Conservation (phyloP, 2,113 vertebrate species). For the Notothenia coriiceps region DNA sequence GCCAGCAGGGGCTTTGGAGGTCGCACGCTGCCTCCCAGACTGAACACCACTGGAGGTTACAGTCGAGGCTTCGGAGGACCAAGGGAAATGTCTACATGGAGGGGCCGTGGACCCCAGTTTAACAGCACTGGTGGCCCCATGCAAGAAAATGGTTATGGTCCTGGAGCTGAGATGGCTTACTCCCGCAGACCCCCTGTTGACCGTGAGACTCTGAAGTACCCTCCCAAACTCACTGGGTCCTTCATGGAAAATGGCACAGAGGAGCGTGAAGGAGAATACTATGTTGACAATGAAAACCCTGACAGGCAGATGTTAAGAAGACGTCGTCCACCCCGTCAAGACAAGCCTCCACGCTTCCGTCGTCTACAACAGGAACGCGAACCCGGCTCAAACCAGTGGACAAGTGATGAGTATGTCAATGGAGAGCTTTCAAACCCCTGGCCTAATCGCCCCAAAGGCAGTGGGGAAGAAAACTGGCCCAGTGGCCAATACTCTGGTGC, state of each 20-base stretch:
- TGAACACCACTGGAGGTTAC: constrained; percentile 88
- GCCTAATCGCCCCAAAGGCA: constrained; percentile 85
- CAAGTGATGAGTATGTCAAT: constrained; percentile 88
- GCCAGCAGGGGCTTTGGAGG: constrained; percentile 87
- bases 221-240: constrained; percentile 85
- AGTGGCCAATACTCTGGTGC: constrained; percentile 75
- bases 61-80: constrained; percentile 85
- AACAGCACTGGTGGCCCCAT: constrained; percentile 68
- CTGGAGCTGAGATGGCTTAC: constrained; percentile 81
- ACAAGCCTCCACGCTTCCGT: constrained; percentile 95
- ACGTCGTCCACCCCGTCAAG: constrained; percentile 93
- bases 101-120: constrained; percentile 84
- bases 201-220: constrained; percentile 87
- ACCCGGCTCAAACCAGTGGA: constrained; percentile 88
- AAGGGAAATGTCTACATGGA: constrained; percentile 90
- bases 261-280: constrained; percentile 90
- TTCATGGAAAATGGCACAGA: constrained; percentile 88
- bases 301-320: constrained; percentile 92
- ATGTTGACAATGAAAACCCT: constrained; percentile 87
- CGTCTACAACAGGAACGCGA: constrained; percentile 93
- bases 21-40: constrained; percentile 90
- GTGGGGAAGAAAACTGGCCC: constrained; percentile 84
- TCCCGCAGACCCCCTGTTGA: constrained; percentile 83
- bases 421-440: constrained; percentile 87
- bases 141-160: constrained; percentile 89